phyloP scores from a whole-genome alignment of 53 echinoderm and acorn worm genomes.

The Crossaster papposus region DNA sequence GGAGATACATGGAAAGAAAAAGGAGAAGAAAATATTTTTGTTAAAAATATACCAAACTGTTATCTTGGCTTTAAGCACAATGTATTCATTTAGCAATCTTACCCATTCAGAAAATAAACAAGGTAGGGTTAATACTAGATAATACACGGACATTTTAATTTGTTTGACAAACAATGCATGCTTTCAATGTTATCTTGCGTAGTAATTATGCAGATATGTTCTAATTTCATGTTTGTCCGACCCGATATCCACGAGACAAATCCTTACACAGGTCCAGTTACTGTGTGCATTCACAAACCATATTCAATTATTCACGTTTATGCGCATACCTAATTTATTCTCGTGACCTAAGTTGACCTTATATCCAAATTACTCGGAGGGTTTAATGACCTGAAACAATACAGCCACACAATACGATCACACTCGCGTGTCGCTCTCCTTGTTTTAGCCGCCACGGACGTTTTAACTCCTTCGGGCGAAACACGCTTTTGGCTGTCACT shows the following conservation, averaged over 20 bases:
- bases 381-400: slow-evolving; percentile 35
- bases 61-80: not conserved
- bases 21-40: not conserved
- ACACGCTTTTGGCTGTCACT: slow-evolving; percentile 20
- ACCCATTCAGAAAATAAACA: no score
- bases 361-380: not conserved
- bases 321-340: not conserved
- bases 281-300: not conserved
- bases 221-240: not conserved
- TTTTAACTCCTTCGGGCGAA: not conserved
- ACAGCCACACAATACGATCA: not conserved
- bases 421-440: not conserved
- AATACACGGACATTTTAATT: no score
- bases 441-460: slow-evolving; percentile 9
- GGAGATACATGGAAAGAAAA: not conserved
- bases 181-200: no score
- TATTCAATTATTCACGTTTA: not conserved
- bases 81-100: not conserved
- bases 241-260: not conserved
- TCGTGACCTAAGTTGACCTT: not conserved
- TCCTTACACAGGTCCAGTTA: not conserved
- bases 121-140: no score
- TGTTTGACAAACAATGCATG: no score
- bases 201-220: not conserved
- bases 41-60: not conserved